phyloP scores from a whole-genome alignment of 1,140 invertebrate species.

The Bombus breviceps region DNA sequence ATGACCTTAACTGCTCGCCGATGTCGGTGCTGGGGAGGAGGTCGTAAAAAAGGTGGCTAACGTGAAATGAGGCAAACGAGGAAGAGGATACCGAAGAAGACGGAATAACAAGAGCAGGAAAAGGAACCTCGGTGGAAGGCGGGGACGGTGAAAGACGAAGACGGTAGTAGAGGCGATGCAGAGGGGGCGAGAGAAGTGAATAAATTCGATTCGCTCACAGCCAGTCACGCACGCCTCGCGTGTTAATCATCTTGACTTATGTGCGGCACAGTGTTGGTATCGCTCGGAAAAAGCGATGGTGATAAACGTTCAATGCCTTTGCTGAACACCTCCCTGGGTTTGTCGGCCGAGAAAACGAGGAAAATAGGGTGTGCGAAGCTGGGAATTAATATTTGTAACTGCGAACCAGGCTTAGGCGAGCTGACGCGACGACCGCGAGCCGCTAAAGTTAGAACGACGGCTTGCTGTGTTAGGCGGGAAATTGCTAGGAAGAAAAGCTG shows the following conservation, averaged over 20 bases:
- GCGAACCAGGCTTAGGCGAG: slow-evolving; percentile 32
- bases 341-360: slow-evolving; percentile 34
- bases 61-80: not conserved
- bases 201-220: slow-evolving; percentile 74
- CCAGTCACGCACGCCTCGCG: slow-evolving; percentile 76
- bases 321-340: slow-evolving; percentile 31
- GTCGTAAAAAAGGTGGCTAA: not conserved
- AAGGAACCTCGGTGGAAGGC: not conserved
- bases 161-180: slow-evolving; percentile 36
- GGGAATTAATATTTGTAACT: slow-evolving; percentile 76
- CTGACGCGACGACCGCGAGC: not conserved
- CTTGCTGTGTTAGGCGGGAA: slow-evolving; percentile 45
- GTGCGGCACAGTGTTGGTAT: slow-evolving; percentile 63
- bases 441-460: slow-evolving; percentile 18
- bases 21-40: slow-evolving; percentile 9
- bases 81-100: slow-evolving; percentile 1
- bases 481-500: slow-evolving; percentile 57
- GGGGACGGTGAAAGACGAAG: not conserved
- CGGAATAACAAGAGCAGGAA: slow-evolving; percentile 24
- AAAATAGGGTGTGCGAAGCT: slow-evolving; percentile 38
- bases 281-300: slow-evolving; percentile 71
- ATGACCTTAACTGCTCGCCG: slow-evolving; percentile 54
- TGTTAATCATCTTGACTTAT: slow-evolving; percentile 79
- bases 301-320: slow-evolving; percentile 74
- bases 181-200: slow-evolving; percentile 64